A percentile compares a stretch with the other conserved stretches of the same genome.
phyloP scores from a whole-genome alignment of 2,888 invertebrate species.

The Celastrina argiolus region DNA sequence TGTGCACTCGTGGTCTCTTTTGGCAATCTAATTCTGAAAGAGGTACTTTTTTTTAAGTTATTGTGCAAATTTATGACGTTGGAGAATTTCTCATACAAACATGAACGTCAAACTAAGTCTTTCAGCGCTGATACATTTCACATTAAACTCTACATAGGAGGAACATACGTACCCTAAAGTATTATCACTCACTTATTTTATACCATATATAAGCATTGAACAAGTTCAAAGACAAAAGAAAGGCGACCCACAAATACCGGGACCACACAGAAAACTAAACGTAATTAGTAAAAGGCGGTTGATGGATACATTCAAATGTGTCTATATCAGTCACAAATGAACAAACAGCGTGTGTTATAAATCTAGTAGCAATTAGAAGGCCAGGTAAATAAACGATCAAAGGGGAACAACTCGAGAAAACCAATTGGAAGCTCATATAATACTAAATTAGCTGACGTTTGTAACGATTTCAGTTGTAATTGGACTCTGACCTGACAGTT shows the following conservation, averaged over 20 bases:
- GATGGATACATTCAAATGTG: neutral
- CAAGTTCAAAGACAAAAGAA: neutral
- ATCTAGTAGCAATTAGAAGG: neutral
- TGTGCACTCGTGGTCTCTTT: too few species aligned
- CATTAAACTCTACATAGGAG: too few species aligned
- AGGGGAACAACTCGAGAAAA: neutral
- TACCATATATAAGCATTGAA: too few species aligned
- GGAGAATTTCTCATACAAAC: too few species aligned
- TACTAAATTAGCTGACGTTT: slow-evolving; percentile 14
- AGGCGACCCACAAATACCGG: neutral
- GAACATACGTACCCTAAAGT: too few species aligned
- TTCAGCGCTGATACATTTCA: too few species aligned
- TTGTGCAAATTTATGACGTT: too few species aligned
- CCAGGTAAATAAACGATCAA: slow-evolving; percentile 15
- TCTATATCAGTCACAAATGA: slow-evolving; percentile 12
- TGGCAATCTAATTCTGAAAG: too few species aligned
- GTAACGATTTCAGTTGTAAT: slow-evolving; percentile 56
- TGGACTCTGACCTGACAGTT: slow-evolving; percentile 51
- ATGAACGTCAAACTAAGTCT: too few species aligned
- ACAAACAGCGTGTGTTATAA: neutral
- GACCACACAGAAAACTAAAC: neutral
- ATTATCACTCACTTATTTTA: too few species aligned
- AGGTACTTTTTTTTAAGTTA: too few species aligned
- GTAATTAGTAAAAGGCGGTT: neutral
- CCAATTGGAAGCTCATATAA: slow-evolving; percentile 10